Conservation (phyloP, 2,797 vertebrate species). For the Phoebastria nigripes region DNA sequence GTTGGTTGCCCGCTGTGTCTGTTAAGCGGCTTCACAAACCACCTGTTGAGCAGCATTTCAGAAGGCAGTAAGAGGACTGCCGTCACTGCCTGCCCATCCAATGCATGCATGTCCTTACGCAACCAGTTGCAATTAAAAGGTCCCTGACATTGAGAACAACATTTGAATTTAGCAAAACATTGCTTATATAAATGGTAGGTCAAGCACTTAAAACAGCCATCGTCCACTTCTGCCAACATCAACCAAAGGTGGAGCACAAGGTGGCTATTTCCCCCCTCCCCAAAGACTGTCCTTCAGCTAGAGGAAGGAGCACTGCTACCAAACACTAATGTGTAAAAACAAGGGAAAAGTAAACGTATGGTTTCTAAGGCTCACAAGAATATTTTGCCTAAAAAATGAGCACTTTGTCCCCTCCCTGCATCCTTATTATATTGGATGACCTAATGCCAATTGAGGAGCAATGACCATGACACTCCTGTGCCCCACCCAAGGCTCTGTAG, state of each 20-base stretch:
- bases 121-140: neutral
- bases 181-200: neutral
- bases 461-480: neutral
- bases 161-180: neutral
- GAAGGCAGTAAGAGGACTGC: neutral
- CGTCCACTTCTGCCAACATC: neutral
- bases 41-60: neutral
- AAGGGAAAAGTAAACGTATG: rapidly evolving
- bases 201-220: neutral
- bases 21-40: neutral
- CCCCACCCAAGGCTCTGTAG: neutral
- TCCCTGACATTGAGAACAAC: neutral
- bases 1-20: neutral
- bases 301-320: neutral
- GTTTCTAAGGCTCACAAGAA: neutral
- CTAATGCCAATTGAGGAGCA: neutral
- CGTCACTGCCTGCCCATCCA: neutral
- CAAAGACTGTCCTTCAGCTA: neutral
- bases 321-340: neutral
- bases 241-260: neutral
- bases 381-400: neutral
- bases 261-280: too few relatives aligned
- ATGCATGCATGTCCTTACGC: rapidly evolving
- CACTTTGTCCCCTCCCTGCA: neutral
- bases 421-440: neutral